Evolutionary conservation across 1,140 invertebrate species (phyloP), one percentile per base, ranked within the genome.

Genomic region (Venturia canescens): DNA sequence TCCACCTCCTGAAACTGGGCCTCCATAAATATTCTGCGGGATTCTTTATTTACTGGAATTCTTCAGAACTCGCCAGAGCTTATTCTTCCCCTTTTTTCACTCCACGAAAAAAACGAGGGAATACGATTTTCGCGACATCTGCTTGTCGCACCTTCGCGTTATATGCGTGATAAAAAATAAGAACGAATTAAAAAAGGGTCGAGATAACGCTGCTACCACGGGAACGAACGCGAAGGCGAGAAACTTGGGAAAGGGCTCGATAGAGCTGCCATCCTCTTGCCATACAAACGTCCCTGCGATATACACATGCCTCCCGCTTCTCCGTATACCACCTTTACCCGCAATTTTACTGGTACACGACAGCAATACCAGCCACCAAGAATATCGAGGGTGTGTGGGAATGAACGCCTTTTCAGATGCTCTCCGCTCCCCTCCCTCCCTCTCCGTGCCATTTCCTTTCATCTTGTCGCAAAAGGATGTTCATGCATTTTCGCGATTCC

Each of bases 241-340:
- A 88, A 88, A 85, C 81, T 85, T 70, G 31, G 69, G 66, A 72
- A 63, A 83, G 84, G 84, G 79, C 60, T 63, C 77, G 88, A 90
- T 90, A 90, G 88, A 91, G 85, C 90, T 92, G 89, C 89, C 89
- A 92, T 86, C 88, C 84, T 87, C 84, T 89, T 90, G 87, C 89
- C 86, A 91, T 92, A 91, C 89, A 92, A 91, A 90, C 87, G 88
- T 91, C 90, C 82, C 83, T 83, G 81, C 74, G 85, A 86, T 87
- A 66, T 89, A 88, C 84, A 87, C 86, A 87, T 86, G 85, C 84
- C 80, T 53, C 82, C 26, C 29, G 71, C 66, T 80, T 79, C 75
- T 77, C n/a, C n/a, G 75, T 77, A 66, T 44, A 44, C 75, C 75
- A 44, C 79, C 83, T 86, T 88, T 85, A 84, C 86, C 87, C 78